Evolutionary conservation across 2,113 vertebrate genomes (phyloP).

Genomic region (Spea bombifrons): DNA sequence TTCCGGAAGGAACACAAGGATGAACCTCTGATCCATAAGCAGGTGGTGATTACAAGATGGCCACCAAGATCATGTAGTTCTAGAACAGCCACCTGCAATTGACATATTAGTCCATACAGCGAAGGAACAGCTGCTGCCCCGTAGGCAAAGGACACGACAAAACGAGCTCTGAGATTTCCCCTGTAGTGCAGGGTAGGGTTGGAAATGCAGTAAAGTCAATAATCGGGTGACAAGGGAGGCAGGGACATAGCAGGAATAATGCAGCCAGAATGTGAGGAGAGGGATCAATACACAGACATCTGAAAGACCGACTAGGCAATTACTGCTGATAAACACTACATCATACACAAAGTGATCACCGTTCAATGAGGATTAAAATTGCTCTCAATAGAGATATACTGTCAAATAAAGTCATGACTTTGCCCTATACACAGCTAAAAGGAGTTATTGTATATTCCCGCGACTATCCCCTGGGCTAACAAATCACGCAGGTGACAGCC

Average conservation of each 20-base stretch:
- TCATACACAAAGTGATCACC: conserved; percentile 42
- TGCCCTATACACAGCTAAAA: conserved; percentile 24
- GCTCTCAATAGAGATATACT: conserved; percentile 35
- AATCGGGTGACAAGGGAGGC: conserved; percentile 14
- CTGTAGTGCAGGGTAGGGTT: background rate
- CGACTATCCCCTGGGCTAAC: conserved; percentile 3
- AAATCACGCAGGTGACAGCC: conserved; percentile 20
- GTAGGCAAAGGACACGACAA: background rate
- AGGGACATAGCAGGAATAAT: conserved; percentile 15
- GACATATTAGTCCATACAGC: background rate
- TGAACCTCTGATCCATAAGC: too few species aligned
- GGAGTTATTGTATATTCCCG: conserved; percentile 9
- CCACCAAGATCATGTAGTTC: too few species aligned
- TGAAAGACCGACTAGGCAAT: conserved; percentile 36
- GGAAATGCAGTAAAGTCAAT: conserved; percentile 17
- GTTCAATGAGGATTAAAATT: conserved; percentile 37
- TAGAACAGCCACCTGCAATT: background rate
- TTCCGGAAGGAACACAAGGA: too few species aligned
- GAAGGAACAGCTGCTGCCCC: conserved; percentile 11
- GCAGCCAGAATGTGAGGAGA: conserved; percentile 2
- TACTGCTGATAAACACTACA: conserved; percentile 44
- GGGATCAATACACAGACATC: conserved; percentile 37
- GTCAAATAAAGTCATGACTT: conserved; percentile 37
- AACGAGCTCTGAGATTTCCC: background rate
- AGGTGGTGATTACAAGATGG: too few species aligned